Evolutionary conservation across 2,888 invertebrate genomes (phyloP).

Genomic region (Eupeodes luniger): DNA sequence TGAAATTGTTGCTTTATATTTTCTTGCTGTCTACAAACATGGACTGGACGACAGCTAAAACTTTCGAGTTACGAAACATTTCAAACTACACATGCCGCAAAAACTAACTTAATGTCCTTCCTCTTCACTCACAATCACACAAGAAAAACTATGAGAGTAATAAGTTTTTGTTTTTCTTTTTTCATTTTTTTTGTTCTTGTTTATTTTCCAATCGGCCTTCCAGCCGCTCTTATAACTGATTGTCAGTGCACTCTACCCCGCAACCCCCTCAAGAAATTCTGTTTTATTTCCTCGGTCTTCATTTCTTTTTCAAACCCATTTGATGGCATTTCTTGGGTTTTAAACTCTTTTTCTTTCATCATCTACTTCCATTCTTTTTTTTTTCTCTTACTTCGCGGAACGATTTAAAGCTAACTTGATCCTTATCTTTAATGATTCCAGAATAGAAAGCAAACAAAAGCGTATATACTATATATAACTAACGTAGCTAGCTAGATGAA

Average conservation of each 20-base stretch:
- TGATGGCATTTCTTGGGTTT: slow-evolving; percentile 66
- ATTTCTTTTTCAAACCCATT: slow-evolving; percentile 60
- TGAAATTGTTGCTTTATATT: neutral
- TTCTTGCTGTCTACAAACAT: neutral
- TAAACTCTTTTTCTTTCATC: slow-evolving; percentile 58
- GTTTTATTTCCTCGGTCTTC: slow-evolving; percentile 22
- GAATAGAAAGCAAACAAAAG: slow-evolving; percentile 70
- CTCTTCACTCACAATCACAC: neutral
- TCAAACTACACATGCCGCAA: slow-evolving; percentile 24
- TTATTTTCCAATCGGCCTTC: slow-evolving; percentile 54
- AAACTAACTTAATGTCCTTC: slow-evolving; percentile 46
- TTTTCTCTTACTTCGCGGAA: slow-evolving; percentile 19
- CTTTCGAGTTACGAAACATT: neutral
- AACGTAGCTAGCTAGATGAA: too few species aligned
- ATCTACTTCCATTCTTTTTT: neutral
- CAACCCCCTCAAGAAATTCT: slow-evolving; percentile 38
- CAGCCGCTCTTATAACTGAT: slow-evolving; percentile 28
- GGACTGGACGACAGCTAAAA: neutral
- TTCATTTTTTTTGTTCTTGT: too few species aligned
- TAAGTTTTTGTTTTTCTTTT: slow-evolving; percentile 22
- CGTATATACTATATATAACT: slow-evolving; percentile 50
- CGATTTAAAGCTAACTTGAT: slow-evolving; percentile 82
- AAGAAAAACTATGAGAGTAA: slow-evolving; percentile 10
- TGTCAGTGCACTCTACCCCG: slow-evolving; percentile 25
- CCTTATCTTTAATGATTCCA: slow-evolving; percentile 83